Evolutionary conservation across 2,888 invertebrate genomes (phyloP).

Genomic region (Acleris cristana): DNA sequence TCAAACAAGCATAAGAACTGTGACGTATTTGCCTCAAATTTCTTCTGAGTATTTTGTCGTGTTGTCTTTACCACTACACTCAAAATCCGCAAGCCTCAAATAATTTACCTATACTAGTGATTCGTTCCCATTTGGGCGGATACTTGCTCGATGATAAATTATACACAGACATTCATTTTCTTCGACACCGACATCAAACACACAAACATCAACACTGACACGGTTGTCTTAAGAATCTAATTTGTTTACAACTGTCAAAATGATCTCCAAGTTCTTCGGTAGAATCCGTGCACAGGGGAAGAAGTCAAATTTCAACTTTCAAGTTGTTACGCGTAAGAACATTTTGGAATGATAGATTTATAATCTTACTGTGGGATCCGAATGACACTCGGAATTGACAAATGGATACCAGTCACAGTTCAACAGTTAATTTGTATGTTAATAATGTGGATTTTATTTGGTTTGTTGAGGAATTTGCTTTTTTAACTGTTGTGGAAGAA

Average conservation of each 20-base stretch:
- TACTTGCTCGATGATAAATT: conserved; percentile 81
- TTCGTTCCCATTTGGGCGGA: conserved; percentile 81
- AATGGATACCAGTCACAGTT: conserved; percentile 76
- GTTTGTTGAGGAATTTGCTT: conserved; percentile 43
- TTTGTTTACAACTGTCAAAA: conserved; percentile 33
- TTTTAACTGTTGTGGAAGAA: conserved; percentile 1
- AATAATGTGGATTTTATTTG: conserved; percentile 61
- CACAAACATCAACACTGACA: conserved; percentile 50
- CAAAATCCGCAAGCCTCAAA: no score
- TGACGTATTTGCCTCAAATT: no score
- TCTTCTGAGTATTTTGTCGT: no score
- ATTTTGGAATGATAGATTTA: conserved; percentile 50
- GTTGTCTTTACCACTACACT: no score
- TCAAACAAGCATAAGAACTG: no score
- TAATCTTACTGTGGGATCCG: conserved; percentile 55
- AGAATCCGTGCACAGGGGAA: conserved; percentile 6
- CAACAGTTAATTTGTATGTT: conserved; percentile 79
- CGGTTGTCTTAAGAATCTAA: conserved; percentile 45
- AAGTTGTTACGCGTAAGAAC: conserved; percentile 42
- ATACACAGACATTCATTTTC: conserved; percentile 71
- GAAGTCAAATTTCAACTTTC: conserved; percentile 60
- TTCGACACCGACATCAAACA: conserved; percentile 45
- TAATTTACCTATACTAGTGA: conserved; percentile 64
- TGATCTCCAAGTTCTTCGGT: conserved; percentile 19
- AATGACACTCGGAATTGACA: conserved; percentile 78